Base-by-base conservation (phyloP, 1,140 invertebrate genomes). In the Cheumatopsyche charites region DNA sequence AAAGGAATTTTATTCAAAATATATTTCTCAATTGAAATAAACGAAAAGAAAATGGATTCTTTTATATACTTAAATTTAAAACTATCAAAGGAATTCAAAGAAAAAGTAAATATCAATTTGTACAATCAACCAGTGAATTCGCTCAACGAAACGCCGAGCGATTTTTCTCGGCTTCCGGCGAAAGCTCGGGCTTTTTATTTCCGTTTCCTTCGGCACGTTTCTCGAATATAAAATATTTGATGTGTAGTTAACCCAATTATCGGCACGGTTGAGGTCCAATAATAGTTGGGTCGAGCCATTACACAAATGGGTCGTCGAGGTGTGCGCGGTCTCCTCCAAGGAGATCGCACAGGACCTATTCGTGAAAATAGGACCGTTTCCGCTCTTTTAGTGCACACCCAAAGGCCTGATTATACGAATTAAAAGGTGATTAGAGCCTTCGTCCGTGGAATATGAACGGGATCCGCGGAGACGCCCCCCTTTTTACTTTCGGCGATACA, bases 341-440 rank as follows among this genome's bases (percentile, higher is more conserved):
- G 23, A 58, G 55, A 11, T 58, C 7, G 19, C 47, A 9, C 47
- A 17, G 7, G 47, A 52, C 47, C 55, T 19, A 25, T 25, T 58
- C 55, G 23, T 5, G 23, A 15, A 63, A 63, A 63, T 62, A 41
- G 58, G 58, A n/a, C 13, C 47, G 19, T 49, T 49, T 49, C n/a
- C 4, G 3, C 47, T 49, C 58, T 62, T 41, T 29, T 62, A 29
- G 19, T 29, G 58, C 47, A 41, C 58, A 41, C 25, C 25, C 58
- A 62, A 62, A 12, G 58, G 25, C 7, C 58, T 21, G 58, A 62
- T 62, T 62, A 62, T 62, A 29, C 25, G 58, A 62, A 62, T 62
- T 62, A 62, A 62, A 62, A 62, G 58, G 58, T 62, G 25, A 62
- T 62, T 62, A 62, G 58, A 41, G 25, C 58, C 19, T 62, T 26